Evolutionary conservation across 2,797 vertebrate species (phyloP).

Genomic region (Oreortyx pictus): DNA sequence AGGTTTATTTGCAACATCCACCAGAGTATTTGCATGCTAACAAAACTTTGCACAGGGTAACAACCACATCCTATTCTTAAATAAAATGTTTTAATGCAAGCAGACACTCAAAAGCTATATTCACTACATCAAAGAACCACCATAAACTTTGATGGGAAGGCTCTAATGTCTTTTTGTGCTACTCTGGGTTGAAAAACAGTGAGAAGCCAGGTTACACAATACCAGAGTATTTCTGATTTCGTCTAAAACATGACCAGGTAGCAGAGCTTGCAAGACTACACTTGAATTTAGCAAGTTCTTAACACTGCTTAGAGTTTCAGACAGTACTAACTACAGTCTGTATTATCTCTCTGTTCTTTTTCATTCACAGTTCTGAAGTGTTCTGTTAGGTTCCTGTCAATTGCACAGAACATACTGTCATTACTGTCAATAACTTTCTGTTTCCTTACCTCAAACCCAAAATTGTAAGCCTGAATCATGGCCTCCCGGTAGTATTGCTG

Average conservation of each 20-base stretch:
- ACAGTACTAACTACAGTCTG: neutral
- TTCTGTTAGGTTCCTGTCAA: neutral
- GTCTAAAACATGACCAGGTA: neutral
- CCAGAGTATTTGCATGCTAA: neutral
- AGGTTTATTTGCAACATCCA: neutral
- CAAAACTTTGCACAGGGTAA: neutral
- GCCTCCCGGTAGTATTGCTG: slow-evolving; percentile 98
- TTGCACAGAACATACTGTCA: neutral
- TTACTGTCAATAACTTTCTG: neutral
- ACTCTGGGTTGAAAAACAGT: neutral
- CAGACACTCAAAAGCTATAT: neutral
- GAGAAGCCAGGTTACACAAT: neutral
- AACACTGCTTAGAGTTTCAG: neutral
- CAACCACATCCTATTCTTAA: neutral
- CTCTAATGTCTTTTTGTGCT: neutral
- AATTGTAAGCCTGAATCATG: slow-evolving; percentile 99
- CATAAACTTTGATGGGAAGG: neutral
- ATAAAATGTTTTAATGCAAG: neutral
- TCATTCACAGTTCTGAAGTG: neutral
- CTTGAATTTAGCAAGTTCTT: neutral
- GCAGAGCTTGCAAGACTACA: neutral
- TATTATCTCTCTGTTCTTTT: neutral
- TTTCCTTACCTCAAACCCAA: slow-evolving; percentile 93
- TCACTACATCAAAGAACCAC: neutral
- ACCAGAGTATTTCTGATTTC: neutral